Evolutionary conservation across 2,113 vertebrate species (phyloP), one percentile per base, ranked within the genome.

Genomic region (Channa argus): DNA sequence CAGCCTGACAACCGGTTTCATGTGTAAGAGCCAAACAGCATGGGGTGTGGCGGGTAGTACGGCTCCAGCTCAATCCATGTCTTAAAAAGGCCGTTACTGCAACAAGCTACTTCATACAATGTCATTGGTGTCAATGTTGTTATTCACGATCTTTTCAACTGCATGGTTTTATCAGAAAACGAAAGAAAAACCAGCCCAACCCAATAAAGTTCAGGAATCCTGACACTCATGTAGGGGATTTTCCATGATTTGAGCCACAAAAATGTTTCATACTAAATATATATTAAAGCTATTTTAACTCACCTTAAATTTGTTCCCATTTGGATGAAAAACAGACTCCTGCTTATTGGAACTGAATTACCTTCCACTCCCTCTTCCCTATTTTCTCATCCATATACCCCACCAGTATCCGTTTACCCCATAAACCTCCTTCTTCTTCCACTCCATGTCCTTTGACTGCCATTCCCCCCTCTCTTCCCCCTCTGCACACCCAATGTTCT

Each of bases 241-340:
- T 59, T 3, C 5, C 3, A 55, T 76, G 54, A 79, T 82, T 82
- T 64, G 74, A 6, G 3, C 8, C 8, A 3, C 53, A 65, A 45
- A 65, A 58, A 46, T 65, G 41, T 83, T 83, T 82, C 53, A 52
- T 51, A 34, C 12, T 24, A 24, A 24, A 24, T 24, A 24, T 24
- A 24, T 24, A 24, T 24, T 24, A 24, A 24, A 24, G 1, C 24
- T 24, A 1, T 24, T 24, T 24, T 24, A 52, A 67, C 61, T 87
- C 84, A 74, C 83, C 83, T 68, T 74, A 77, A 73, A 62, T 50
- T 49, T 69, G 36, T 36, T 58, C 77, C 33, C 15, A 53, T 37
- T 53, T 68, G 54, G 88, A 92, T 82, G 71, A n/a, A 85, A 91
- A 87, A 77, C 89, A 93, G 82, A 86, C 60, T 81, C 55, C 44